Evolutionary conservation across 92 coral and sea anemone genomes (phyloP).

Genomic region (Desmophyllum pertusum): DNA sequence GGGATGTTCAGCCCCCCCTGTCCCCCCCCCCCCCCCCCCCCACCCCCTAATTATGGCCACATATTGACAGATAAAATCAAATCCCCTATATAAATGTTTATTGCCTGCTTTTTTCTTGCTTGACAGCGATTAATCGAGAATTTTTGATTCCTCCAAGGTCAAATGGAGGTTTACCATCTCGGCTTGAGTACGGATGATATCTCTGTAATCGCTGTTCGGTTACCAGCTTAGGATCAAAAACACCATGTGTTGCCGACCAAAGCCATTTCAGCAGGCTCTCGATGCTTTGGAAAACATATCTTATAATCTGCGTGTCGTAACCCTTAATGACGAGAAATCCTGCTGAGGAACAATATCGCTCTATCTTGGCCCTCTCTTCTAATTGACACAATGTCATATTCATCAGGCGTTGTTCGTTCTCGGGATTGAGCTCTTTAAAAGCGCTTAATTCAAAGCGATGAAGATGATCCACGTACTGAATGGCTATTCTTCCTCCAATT

Average conservation of each 20-base stretch:
- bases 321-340: background rate
- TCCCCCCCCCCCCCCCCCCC: too few species aligned
- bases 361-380: background rate
- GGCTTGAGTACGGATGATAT: background rate
- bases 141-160: slow-evolving; percentile 6
- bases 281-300: background rate
- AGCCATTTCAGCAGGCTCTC: background rate
- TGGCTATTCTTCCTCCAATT: background rate
- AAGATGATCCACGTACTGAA: background rate
- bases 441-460: background rate
- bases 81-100: too few species aligned
- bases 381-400: background rate
- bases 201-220: slow-evolving; percentile 6
- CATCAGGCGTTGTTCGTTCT: background rate
- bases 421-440: background rate
- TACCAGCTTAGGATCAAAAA: background rate
- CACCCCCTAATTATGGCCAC: too few species aligned
- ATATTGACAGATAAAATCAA: too few species aligned
- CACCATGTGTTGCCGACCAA: background rate
- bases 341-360: background rate
- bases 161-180: background rate
- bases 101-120: slow-evolving; percentile 20
- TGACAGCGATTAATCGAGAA: background rate
- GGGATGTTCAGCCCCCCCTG: too few species aligned
- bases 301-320: background rate